Percentiles rank a stretch among this genome's conserved stretches.
Conservation (phyloP, 2,888 invertebrate species). For the Trisateles emortualis region DNA sequence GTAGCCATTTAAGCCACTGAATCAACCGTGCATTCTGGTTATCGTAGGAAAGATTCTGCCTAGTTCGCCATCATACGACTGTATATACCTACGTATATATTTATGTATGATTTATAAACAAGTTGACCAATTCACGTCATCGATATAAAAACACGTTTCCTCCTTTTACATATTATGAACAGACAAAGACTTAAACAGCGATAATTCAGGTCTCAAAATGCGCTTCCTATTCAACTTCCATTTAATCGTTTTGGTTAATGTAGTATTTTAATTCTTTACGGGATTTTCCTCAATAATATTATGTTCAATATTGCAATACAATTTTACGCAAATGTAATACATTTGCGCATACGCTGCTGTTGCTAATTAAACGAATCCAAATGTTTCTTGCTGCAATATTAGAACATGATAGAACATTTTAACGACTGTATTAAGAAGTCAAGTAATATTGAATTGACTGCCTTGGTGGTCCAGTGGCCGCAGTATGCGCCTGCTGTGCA, state of each 20-base stretch:
- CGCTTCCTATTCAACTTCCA: not conserved
- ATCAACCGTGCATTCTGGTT: too few relatives aligned
- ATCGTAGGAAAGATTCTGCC: too few relatives aligned
- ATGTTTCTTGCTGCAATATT: too few relatives aligned
- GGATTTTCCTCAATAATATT: conserved; percentile 10
- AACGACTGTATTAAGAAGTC: too few relatives aligned
- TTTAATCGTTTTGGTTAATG: not conserved
- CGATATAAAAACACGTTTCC: not conserved
- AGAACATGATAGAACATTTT: too few relatives aligned
- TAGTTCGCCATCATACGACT: too few relatives aligned
- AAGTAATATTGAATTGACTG: too few relatives aligned
- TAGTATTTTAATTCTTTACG: not conserved
- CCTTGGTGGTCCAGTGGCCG: too few relatives aligned
- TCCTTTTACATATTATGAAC: conserved; percentile 2
- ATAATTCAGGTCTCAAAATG: not conserved
- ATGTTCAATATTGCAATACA: not conserved
- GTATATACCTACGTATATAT: too few relatives aligned
- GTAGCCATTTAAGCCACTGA: too few relatives aligned
- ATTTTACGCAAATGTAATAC: conserved; percentile 1
- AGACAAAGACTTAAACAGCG: not conserved
- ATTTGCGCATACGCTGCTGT: not conserved
- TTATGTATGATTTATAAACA: too few relatives aligned
- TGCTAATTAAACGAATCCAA: not conserved
- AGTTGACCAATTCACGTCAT: not conserved
- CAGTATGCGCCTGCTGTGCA: too few relatives aligned